Evolutionary conservation across 1,140 invertebrate species (phyloP).

Genomic region (Acyrthosiphon pisum): DNA sequence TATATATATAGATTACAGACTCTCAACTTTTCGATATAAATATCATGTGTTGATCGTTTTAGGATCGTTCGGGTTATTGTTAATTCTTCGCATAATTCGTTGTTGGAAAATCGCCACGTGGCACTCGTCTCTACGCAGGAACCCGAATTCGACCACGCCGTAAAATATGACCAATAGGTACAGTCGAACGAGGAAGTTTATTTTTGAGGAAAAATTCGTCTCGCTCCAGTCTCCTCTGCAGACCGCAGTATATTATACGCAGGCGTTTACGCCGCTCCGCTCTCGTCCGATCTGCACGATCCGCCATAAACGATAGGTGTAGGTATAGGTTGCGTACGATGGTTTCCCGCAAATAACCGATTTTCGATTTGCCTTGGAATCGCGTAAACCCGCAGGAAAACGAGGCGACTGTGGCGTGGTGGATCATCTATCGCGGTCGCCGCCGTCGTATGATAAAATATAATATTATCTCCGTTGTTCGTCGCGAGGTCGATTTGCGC

Average conservation of each 20-base stretch:
- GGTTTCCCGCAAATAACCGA: not conserved
- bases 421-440: not conserved
- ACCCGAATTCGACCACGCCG: not conserved
- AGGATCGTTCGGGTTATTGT: not conserved
- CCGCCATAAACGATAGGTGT: not conserved
- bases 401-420: not conserved
- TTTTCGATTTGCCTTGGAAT: slow-evolving; percentile 30
- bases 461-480: not conserved
- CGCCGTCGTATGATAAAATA: not conserved
- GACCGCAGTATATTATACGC: not conserved
- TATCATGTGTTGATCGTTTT: not conserved
- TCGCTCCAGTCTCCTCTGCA: not conserved
- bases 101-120: too few relatives aligned
- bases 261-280: too few relatives aligned
- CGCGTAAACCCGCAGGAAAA: not conserved
- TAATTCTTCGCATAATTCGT: not conserved
- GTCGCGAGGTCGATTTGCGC: not conserved
- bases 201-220: not conserved
- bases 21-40: not conserved
- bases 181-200: not conserved
- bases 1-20: too few relatives aligned
- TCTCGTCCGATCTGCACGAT: not conserved
- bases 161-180: not conserved
- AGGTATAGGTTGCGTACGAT: not conserved
- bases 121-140: not conserved